A percentile compares a stretch with the other conserved stretches of the same genome.
Evolutionary conservation across 1,140 invertebrate species (phyloP).

Genomic region (Bombus turneri): DNA sequence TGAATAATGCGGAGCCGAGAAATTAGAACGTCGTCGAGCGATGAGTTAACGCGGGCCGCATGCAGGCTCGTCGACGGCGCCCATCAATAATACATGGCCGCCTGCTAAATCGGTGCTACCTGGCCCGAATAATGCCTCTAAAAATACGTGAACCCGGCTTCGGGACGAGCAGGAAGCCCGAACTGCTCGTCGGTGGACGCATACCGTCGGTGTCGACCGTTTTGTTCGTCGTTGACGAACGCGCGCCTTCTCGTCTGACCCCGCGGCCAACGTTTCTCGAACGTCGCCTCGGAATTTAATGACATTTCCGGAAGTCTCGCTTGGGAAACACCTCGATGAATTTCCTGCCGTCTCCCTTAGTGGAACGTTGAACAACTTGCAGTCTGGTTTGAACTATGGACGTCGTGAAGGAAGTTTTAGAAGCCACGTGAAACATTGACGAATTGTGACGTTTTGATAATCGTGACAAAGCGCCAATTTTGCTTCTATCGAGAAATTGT

Average conservation of each 20-base stretch:
- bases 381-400: too few relatives aligned
- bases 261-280: too few relatives aligned
- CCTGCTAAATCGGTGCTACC: slow-evolving; percentile 70
- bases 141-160: slow-evolving; percentile 69
- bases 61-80: slow-evolving; percentile 42
- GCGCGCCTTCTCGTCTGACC: background rate
- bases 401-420: background rate
- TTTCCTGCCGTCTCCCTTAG: background rate
- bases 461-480: background rate
- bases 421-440: background rate
- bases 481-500: too few relatives aligned
- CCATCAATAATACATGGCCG: slow-evolving; percentile 68
- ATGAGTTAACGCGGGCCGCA: slow-evolving; percentile 23
- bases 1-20: slow-evolving; percentile 6
- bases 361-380: background rate
- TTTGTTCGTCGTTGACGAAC: too few relatives aligned
- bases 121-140: slow-evolving; percentile 73
- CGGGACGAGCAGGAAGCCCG: slow-evolving; percentile 50
- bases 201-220: background rate
- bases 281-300: slow-evolving; percentile 8
- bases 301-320: background rate
- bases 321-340: background rate
- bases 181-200: slow-evolving; percentile 17
- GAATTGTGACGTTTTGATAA: background rate
- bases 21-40: slow-evolving; percentile 34